Evolutionary conservation across 2,888 invertebrate genomes (phyloP), one percentile per base, ranked within the genome.

Genomic region (Ormyrus rosae): DNA sequence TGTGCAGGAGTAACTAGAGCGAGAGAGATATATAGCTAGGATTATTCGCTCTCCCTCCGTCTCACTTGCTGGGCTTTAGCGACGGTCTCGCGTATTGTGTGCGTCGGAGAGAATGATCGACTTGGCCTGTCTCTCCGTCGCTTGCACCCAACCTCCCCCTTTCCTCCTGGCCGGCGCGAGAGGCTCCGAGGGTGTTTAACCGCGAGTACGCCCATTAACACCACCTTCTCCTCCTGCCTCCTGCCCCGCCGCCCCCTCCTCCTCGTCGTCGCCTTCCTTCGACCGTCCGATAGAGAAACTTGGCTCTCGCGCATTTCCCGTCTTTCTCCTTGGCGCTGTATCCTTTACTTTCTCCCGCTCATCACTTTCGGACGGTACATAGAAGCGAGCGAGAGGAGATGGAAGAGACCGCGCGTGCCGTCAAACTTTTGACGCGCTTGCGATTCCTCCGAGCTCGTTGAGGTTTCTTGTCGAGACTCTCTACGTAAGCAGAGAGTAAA

Each of bases 161-260:
- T 34, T 34, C 13, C 46, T 10, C 6, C 55, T 13, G 45, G n/a
- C 34, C 61, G 51, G 72, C 34, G 34, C 34, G 3, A 34, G 34
- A 34, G 34, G 34, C 80, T 83, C 85, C 86, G 85, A 88, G 89
- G 89, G 90, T 90, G 90, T 90, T 84, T 90, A 90, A 90, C 90
- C 89, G 87, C 90, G 89, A 90, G 88, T 90, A 90, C 90, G 90
- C 90, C 90, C 90, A 90, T 90, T 90, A 90, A 89, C 90, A 89
- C 89, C 86, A 88, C 87, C 88, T 87, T 82, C 85, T 13, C 71
- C 68, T 58, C 60, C 53, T 71, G 48, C 78, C 60, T 56, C 34
- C 64, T 81, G 65, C 78, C 80, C 81, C 74, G 48, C 61, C 55
- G 34, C 45, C 53, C 50, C 51, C 11, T 65, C 61, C 61, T 61